These are phyloP conservation scores for Trachelus tabidus DNA, from an alignment of 2,888 invertebrate genomes.

Conservation along the genomic window DNA sequence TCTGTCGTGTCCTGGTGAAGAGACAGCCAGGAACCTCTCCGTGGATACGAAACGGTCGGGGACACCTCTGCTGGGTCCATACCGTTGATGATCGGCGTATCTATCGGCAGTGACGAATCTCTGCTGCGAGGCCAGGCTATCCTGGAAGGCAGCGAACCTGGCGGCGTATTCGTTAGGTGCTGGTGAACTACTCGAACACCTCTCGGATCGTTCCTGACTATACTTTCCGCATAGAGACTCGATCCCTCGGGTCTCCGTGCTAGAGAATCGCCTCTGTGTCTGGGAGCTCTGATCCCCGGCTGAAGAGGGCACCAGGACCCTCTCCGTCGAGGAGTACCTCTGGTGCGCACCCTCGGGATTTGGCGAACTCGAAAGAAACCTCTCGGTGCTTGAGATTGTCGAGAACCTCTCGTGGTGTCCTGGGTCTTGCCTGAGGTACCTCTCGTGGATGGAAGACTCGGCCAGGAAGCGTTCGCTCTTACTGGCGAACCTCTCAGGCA, in stretches of 20 bases:
- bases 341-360: conserved; percentile 54
- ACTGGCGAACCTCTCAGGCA: conserved; percentile 55
- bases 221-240: conserved; percentile 56
- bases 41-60: conserved; percentile 19
- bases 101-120: conserved; percentile 50
- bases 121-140: conserved; percentile 38
- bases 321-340: conserved; percentile 56
- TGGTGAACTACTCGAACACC: conserved; percentile 48
- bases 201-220: conserved; percentile 37
- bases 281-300: conserved; percentile 3
- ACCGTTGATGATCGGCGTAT: conserved; percentile 57
- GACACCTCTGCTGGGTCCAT: conserved; percentile 26
- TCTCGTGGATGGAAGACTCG: conserved; percentile 31
- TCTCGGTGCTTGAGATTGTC: conserved; percentile 43
- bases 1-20: conserved; percentile 48
- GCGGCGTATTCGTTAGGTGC: conserved; percentile 25
- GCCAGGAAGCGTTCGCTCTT: conserved; percentile 30
- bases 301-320: conserved; percentile 29
- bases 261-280: conserved; percentile 30
- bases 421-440: conserved; percentile 36
- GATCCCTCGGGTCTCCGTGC: conserved; percentile 39
- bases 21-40: conserved; percentile 50
- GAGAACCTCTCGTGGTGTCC: conserved; percentile 17
- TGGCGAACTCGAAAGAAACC: conserved; percentile 53
- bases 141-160: conserved; percentile 49